A percentile compares a stretch with the other conserved stretches of the same genome.
These are phyloP conservation scores for Rhagonycha fulva DNA, from an alignment of 2,888 invertebrate genomes.

Conservation along the genomic window DNA sequence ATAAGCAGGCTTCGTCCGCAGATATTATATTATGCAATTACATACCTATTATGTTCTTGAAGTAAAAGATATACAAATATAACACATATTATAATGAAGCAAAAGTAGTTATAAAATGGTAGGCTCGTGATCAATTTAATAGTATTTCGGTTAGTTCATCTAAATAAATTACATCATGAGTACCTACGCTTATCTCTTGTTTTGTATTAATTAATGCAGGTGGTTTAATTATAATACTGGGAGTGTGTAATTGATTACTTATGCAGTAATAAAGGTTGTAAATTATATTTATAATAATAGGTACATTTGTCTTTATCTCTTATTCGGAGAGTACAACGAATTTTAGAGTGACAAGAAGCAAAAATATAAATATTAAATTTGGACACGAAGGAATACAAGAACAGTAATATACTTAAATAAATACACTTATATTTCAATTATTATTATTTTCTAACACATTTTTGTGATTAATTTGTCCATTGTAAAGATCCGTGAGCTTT, in stretches of 20 bases:
- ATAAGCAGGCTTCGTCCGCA: neutral
- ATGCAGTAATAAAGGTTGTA: constrained; percentile 14
- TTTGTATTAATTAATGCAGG: constrained; percentile 13
- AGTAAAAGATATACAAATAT: no score
- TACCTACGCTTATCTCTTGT: neutral
- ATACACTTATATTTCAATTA: no score
- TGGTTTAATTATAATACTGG: constrained; percentile 15
- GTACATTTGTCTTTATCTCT: neutral
- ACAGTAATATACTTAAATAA: no score
- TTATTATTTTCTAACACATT: no score
- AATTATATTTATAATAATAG: neutral
- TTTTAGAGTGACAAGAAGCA: no score
- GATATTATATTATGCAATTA: no score
- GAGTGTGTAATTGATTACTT: constrained; percentile 14
- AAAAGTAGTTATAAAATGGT: neutral
- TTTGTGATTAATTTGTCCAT: no score
- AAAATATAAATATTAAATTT: no score
- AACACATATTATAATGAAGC: neutral
- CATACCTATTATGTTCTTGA: no score
- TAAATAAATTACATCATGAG: neutral
- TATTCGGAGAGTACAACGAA: neutral
- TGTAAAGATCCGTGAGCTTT: no score
- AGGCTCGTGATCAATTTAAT: neutral
- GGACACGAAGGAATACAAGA: no score
- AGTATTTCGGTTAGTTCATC: neutral